These are phyloP conservation scores for Zaprionus inermis DNA, from an alignment of 1,140 invertebrate genomes.

Conservation along the genomic window DNA sequence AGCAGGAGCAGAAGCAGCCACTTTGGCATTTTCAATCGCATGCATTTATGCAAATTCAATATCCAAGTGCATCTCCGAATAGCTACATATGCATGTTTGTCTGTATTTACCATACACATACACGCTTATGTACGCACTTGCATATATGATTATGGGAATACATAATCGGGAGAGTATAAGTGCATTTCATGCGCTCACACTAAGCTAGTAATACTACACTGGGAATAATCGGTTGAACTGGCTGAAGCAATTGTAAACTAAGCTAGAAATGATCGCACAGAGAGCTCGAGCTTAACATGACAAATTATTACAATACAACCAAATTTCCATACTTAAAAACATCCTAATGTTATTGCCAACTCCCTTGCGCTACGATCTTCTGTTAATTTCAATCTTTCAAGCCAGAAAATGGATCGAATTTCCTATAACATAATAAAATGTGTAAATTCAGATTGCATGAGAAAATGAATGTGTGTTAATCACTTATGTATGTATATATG, in stretches of 20 bases:
- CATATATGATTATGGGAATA: slow-evolving; percentile 8
- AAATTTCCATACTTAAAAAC: too few relatives aligned
- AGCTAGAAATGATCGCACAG: background rate
- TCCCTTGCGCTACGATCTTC: too few relatives aligned
- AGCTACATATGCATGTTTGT: slow-evolving; percentile 12
- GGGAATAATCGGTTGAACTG: background rate
- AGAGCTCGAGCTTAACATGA: too few relatives aligned
- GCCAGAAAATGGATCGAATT: too few relatives aligned
- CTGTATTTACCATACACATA: background rate
- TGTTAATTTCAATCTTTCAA: too few relatives aligned
- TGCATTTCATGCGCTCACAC: slow-evolving; percentile 4
- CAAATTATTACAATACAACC: too few relatives aligned
- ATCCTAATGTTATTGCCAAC: too few relatives aligned
- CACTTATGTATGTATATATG: background rate
- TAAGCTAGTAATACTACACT: slow-evolving; percentile 1
- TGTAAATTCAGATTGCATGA: too few relatives aligned
- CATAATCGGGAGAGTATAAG: slow-evolving; percentile 6
- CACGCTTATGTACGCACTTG: background rate
- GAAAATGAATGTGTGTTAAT: too few relatives aligned
- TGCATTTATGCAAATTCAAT: slow-evolving; percentile 66
- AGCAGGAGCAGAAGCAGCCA: slow-evolving; percentile 41
- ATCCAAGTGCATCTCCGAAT: slow-evolving; percentile 46
- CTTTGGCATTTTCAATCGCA: slow-evolving; percentile 58
- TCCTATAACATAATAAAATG: too few relatives aligned
- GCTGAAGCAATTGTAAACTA: background rate